Conservation (phyloP, 2,797 vertebrate species). For the Pyrocephalus nanus region DNA sequence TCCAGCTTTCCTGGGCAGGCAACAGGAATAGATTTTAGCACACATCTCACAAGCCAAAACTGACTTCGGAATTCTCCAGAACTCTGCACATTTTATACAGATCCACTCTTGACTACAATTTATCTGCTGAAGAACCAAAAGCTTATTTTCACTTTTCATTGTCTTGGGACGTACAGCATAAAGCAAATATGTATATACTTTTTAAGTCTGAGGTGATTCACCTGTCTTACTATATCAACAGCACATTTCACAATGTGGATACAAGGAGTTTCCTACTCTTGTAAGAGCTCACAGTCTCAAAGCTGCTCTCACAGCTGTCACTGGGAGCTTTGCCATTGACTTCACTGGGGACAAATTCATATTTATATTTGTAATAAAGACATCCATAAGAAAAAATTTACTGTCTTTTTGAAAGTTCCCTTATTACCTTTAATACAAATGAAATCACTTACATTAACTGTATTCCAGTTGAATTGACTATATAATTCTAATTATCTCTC, state of each 20-base stretch:
- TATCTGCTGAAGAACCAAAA: neutral
- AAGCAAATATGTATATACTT: neutral
- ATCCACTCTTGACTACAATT: neutral
- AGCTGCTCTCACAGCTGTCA: neutral
- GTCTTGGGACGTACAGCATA: neutral
- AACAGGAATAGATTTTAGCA: neutral
- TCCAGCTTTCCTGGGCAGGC: neutral
- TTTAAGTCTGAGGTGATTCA: neutral
- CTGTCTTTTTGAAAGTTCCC: neutral
- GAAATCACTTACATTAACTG: neutral
- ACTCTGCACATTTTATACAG: neutral
- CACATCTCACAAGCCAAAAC: neutral
- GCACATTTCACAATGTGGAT: neutral
- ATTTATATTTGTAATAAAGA: neutral
- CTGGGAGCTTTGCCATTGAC: neutral
- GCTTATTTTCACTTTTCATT: neutral
- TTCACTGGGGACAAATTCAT: neutral
- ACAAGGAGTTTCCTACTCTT: neutral
- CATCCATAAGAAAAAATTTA: neutral
- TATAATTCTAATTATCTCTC: neutral
- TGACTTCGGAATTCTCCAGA: neutral
- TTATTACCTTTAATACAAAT: neutral
- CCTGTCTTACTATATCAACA: neutral
- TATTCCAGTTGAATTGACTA: neutral
- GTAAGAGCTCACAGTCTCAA: neutral